phyloP scores from a whole-genome alignment of 2,797 vertebrate species.

The Corythornis leucogaster region DNA sequence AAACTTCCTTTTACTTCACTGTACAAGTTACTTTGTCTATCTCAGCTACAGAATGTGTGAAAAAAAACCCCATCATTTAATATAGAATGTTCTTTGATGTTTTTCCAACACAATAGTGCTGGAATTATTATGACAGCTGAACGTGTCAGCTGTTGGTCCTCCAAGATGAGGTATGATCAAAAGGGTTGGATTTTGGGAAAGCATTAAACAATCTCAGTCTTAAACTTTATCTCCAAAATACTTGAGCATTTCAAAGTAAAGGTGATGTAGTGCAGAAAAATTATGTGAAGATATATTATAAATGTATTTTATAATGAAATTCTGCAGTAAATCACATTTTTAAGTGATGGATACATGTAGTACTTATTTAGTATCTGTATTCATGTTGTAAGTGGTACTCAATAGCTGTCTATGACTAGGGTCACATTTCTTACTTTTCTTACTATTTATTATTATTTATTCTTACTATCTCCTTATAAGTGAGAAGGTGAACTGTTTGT shows the following conservation, averaged over 20 bases:
- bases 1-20: neutral
- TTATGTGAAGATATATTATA: neutral
- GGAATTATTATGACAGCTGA: neutral
- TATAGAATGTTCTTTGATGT: neutral
- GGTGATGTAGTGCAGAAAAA: neutral
- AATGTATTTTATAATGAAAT: neutral
- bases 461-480: neutral
- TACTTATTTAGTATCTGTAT: neutral
- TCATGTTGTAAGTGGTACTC: neutral
- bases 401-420: neutral
- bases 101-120: neutral
- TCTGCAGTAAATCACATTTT: neutral
- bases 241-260: neutral
- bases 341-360: neutral
- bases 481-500: neutral
- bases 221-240: neutral
- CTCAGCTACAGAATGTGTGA: neutral
- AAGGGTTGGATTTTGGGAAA: neutral
- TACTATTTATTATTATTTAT: neutral
- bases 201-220: neutral
- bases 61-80: neutral
- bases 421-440: neutral
- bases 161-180: neutral
- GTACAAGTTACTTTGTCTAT: neutral
- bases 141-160: neutral